Percentiles rank a stretch among this genome's conserved stretches.
Conservation (phyloP, 2,888 invertebrate species). For the Lepeophtheirus nordmannii region DNA sequence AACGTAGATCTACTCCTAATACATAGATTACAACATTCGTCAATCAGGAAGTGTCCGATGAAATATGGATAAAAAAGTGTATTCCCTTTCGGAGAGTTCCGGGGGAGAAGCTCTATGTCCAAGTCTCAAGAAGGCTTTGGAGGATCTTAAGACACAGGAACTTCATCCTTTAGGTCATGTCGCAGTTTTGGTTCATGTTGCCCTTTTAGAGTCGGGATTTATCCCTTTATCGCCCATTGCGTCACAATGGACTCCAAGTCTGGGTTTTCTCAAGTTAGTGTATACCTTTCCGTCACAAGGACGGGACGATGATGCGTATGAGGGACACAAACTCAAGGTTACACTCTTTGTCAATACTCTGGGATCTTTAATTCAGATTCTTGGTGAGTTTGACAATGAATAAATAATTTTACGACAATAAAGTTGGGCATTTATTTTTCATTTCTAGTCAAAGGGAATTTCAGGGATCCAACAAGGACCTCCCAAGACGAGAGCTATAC, state of each 20-base stretch:
- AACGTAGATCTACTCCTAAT: no score
- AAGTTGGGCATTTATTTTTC: not conserved
- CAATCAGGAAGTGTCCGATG: no score
- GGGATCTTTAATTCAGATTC: not conserved
- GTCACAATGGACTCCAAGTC: not conserved
- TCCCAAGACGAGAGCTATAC: not conserved
- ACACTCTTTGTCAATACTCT: not conserved
- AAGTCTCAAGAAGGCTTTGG: not conserved
- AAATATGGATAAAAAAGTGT: not conserved
- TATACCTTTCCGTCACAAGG: not conserved
- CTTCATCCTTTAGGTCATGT: not conserved
- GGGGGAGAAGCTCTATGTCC: not conserved
- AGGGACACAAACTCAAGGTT: not conserved
- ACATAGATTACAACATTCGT: no score
- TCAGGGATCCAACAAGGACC: not conserved
- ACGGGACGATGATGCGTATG: not conserved
- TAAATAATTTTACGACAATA: not conserved
- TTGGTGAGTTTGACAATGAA: not conserved
- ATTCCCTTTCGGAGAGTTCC: not conserved
- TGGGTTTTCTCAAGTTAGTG: not conserved
- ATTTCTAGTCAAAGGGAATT: not conserved
- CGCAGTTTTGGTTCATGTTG: not conserved
- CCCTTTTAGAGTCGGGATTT: not conserved
- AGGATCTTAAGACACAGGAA: not conserved
- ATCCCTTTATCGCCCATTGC: not conserved